A percentile compares a stretch with the other conserved stretches of the same genome.
phyloP scores from a whole-genome alignment of 1,140 invertebrate genomes.

The Drosophila burlai region DNA sequence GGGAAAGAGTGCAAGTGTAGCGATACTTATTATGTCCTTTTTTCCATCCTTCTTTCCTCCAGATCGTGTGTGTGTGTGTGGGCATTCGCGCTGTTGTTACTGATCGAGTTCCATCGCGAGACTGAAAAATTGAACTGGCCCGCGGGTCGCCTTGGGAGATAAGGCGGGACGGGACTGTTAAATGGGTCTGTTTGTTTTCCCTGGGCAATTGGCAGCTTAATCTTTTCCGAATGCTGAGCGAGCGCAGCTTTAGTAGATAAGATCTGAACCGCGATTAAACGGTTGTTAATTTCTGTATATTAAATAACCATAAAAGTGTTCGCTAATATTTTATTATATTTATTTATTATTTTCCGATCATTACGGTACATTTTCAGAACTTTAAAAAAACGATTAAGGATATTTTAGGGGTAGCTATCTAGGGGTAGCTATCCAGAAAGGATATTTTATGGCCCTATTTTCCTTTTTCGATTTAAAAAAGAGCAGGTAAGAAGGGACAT shows the following conservation, averaged over 20 bases:
- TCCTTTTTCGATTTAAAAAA: not conserved
- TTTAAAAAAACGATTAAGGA: not conserved
- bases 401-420: not conserved
- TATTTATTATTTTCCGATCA: not conserved
- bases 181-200: conserved; percentile 2
- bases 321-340: not conserved
- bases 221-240: not conserved
- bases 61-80: not conserved
- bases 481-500: not conserved
- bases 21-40: not conserved
- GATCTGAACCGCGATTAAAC: conserved; percentile 2
- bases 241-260: conserved; percentile 3
- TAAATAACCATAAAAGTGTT: too few relatives aligned
- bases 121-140: not conserved
- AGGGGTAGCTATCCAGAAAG: not conserved
- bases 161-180: not conserved
- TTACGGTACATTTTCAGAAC: not conserved
- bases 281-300: not conserved
- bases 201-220: not conserved
- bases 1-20: not conserved
- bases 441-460: not conserved
- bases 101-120: not conserved
- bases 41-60: not conserved
- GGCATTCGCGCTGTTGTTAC: not conserved
- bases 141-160: not conserved